Base-by-base conservation (phyloP, 2,888 invertebrate genomes). In the Tipula vernalis region DNA sequence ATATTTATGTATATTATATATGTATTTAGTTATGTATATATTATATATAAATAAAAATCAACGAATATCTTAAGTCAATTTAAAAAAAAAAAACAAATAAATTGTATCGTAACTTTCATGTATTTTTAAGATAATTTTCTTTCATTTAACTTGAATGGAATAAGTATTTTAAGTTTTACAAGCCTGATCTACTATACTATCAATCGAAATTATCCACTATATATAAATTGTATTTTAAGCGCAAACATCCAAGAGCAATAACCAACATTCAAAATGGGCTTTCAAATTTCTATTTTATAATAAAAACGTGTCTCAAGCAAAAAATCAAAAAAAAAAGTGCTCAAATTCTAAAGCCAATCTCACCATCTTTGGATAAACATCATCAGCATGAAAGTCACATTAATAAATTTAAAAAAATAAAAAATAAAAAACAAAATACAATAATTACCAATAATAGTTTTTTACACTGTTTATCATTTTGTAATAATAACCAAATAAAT, bases 21-120 rank as follows among this genome's bases (percentile, higher is more conserved):
- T 28, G 28, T 28, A 71, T 71, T 28, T 71, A 10, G 28, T 28
- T 51, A 71, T 28, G 28, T 51, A 71, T 71, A 71, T 71, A 71
- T 28, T 71, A 71, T 18, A 71, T 71, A 71, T 28, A 71, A 28
- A 71, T 28, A 71, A 28, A 28, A 71, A 8, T 71, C 13, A 71
- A 71, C 71, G 71, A 71, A 71, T 51, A 51, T 71, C 71, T 10
- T 71, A 71, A 71, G 28, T 28, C 18, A 71, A 71, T 71, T 71
- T 71, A 28, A 71, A 71, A 71, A 18, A 71, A 71, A 71, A 71
- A 71, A 28, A 28, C 10, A 71, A 71, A 71, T 71, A 71, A 71
- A 71, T 71, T 71, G 71, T 71, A 71, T 71, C 71, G 71, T 71
- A 71, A 71, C 71, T 71, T 71, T 71, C 71, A 71, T 71, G 71